Evolutionary conservation across 2,113 vertebrate genomes (phyloP).

Genomic region (Cinclus cinclus): DNA sequence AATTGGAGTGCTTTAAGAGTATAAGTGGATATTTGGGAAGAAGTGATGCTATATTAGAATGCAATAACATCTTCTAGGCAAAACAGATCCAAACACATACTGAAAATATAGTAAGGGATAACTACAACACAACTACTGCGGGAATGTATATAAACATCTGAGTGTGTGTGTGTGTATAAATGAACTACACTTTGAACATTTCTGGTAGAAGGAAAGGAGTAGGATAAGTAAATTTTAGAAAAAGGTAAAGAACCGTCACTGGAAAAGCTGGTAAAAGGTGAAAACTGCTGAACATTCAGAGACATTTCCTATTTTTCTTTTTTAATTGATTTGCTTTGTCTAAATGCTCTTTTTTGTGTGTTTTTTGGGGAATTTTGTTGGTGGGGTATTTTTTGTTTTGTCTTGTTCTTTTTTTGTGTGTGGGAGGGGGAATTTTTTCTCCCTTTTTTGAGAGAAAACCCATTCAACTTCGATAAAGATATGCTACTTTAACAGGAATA

Average conservation of each 20-base stretch:
- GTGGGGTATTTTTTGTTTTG: neutral
- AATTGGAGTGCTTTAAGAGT: slow-evolving; percentile 2
- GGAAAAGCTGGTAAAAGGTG: neutral
- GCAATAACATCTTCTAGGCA: neutral
- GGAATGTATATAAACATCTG: neutral
- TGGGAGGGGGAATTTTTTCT: neutral
- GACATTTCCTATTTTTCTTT: neutral
- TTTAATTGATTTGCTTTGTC: neutral
- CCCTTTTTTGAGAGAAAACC: neutral
- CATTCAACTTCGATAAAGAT: neutral
- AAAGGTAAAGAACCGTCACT: neutral
- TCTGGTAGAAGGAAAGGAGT: neutral
- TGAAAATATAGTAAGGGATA: neutral
- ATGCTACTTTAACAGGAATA: neutral
- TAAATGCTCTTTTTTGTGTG: neutral
- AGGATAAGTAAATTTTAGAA: neutral
- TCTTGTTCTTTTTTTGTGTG: neutral
- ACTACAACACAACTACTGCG: neutral
- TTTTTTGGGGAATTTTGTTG: neutral
- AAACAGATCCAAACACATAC: neutral
- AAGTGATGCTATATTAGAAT: neutral
- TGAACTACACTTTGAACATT: neutral
- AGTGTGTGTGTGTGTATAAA: neutral
- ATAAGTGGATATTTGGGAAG: neutral
- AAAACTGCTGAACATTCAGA: neutral